A percentile compares a stretch with the other conserved stretches of the same genome.
Conservation (phyloP, 1,140 invertebrate genomes). For the Calycopis cecrops region DNA sequence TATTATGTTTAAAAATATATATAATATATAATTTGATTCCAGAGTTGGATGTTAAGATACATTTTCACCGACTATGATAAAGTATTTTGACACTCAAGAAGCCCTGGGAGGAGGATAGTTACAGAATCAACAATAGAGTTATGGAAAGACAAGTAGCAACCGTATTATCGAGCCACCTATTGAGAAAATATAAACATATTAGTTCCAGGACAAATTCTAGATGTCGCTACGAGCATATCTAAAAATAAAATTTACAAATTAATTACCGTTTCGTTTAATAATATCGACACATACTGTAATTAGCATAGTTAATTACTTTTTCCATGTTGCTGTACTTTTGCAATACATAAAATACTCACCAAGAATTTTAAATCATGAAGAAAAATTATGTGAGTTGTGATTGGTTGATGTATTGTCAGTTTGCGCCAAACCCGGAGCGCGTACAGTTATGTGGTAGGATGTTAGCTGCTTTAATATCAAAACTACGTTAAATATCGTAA, state of each 20-base stretch:
- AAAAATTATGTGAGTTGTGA: background rate
- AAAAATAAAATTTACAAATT: background rate
- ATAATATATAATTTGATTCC: too few species aligned
- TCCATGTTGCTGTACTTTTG: too few species aligned
- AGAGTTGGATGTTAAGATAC: too few species aligned
- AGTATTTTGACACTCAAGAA: too few species aligned
- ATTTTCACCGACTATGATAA: too few species aligned
- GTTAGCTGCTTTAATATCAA: background rate
- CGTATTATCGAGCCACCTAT: background rate
- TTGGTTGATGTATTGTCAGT: conserved; percentile 33
- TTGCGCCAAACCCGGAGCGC: conserved; percentile 39
- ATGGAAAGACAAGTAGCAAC: background rate
- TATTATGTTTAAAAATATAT: too few species aligned
- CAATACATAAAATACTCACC: too few species aligned
- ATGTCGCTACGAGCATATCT: background rate
- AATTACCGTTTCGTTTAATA: background rate
- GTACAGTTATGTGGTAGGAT: conserved; percentile 26
- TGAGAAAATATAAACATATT: background rate
- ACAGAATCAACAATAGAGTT: too few species aligned
- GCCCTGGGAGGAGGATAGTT: too few species aligned
- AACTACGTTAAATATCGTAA: conserved; percentile 1
- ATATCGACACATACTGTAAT: too few species aligned
- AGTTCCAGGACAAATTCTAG: background rate
- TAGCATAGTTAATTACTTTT: too few species aligned
- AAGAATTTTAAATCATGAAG: too few species aligned